Conservation (phyloP, 2,113 vertebrate genomes). For the Polypterus bichir region DNA sequence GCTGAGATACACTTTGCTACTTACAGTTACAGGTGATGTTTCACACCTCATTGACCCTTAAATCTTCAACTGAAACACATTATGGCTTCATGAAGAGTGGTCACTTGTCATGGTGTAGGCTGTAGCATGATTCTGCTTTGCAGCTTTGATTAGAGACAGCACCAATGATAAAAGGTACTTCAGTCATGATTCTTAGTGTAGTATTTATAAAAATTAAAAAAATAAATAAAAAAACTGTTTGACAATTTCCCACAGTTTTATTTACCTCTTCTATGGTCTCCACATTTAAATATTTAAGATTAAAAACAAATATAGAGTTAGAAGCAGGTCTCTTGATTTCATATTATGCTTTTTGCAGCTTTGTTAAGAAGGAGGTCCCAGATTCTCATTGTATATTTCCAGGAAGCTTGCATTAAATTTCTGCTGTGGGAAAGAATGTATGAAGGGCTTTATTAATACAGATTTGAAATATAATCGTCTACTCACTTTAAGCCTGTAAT, state of each 20-base stretch:
- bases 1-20: too few species aligned
- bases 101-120: constrained; percentile 42
- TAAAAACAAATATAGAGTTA: constrained; percentile 38
- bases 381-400: constrained; percentile 52
- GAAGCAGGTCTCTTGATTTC: constrained; percentile 37
- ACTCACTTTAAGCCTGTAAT: too few species aligned
- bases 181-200: too few species aligned
- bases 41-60: constrained; percentile 29
- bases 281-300: constrained; percentile 36
- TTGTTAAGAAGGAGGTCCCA: constrained; percentile 40
- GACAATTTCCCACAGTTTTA: too few species aligned
- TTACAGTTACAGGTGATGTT: constrained; percentile 33
- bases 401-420: constrained; percentile 46
- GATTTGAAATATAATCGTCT: too few species aligned
- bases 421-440: constrained; percentile 27
- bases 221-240: too few species aligned
- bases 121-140: constrained; percentile 39
- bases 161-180: constrained; percentile 25
- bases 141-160: constrained; percentile 31
- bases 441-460: too few species aligned
- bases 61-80: constrained; percentile 49
- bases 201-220: too few species aligned
- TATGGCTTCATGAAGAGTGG: constrained; percentile 46
- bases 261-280: constrained; percentile 39
- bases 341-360: constrained; percentile 29